Base-by-base conservation (phyloP, 2,888 invertebrate genomes). In the Dryadula phaetusa region DNA sequence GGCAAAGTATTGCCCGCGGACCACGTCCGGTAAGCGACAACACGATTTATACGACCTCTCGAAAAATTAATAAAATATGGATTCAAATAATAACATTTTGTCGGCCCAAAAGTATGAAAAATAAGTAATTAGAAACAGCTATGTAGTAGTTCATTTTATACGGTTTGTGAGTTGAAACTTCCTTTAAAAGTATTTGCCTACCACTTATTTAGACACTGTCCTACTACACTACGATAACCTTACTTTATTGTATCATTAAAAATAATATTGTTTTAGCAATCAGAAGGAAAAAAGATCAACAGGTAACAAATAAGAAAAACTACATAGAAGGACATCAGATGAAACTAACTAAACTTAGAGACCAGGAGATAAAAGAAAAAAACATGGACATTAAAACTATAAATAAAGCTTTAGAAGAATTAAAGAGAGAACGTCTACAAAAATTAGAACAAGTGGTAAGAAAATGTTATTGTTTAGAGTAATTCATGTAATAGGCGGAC, bases 261-360 rank as follows among this genome's bases (percentile, higher is more conserved):
- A n/a, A n/a, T 28, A 25, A n/a, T 20, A 34, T 53, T 25, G 18
- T 81, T 81, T 40, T 74, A 92, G 92, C 81, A 64, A 82, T 90
- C 34, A 87, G 81, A 76, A 84, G 79, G 64, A 92, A 90, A 71
- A 88, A 83, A 70, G 85, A 87, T 8, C 86, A 89, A 63, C 90
- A 92, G 70, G 73, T 77, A 67, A 76, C 70, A 12, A 91, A 92
- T 70, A 88, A 77, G 72, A 74, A 62, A n/a, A 91, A 90, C 76
- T 90, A 79, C 70, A 82, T 88, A 73, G 86, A 88, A 74, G 90
- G 88, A 0, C 84, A 87, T 47, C 77, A 87, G 70, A 74, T 79
- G 70, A 90, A 88, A 68, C 18, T 85, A 14, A 64, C 71, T 0
- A 79, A 84, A 12, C 69, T 87, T 1, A 76, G 75, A 71, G 76